phyloP scores from a whole-genome alignment of 1,140 invertebrate species.

The Cotesia glomerata region DNA sequence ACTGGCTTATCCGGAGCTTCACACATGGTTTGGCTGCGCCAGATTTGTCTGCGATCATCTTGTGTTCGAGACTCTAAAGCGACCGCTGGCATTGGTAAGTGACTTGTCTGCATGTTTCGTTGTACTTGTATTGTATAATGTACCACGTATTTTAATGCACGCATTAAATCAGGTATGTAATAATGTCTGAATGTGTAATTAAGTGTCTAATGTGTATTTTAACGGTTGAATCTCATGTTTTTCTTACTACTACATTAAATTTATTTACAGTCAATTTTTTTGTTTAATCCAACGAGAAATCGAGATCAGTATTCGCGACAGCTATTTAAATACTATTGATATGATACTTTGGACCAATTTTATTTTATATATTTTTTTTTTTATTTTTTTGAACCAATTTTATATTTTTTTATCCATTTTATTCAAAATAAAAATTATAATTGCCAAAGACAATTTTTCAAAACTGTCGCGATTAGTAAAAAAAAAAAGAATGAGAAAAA shows the following conservation, averaged over 20 bases:
- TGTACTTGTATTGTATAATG: background rate
- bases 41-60: conserved; percentile 70
- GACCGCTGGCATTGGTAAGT: conserved; percentile 69
- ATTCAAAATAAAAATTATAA: too few species aligned
- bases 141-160: background rate
- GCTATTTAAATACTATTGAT: conserved; percentile 8
- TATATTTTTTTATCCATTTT: too few species aligned
- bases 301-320: conserved; percentile 6
- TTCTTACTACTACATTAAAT: background rate
- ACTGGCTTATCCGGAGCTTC: conserved; percentile 67
- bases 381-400: too few species aligned
- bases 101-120: conserved; percentile 11
- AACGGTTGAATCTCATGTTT: background rate
- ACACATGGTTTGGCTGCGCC: conserved; percentile 68
- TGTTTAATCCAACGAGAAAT: background rate
- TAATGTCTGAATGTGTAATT: background rate
- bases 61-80: conserved; percentile 66
- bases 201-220: background rate
- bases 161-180: background rate
- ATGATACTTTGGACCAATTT: background rate
- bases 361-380: background rate
- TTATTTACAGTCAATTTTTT: background rate
- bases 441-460: too few species aligned
- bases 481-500: too few species aligned
- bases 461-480: too few species aligned